Evolutionary conservation across 2,888 invertebrate species (phyloP).

Genomic region (Nomada goodeniana): DNA sequence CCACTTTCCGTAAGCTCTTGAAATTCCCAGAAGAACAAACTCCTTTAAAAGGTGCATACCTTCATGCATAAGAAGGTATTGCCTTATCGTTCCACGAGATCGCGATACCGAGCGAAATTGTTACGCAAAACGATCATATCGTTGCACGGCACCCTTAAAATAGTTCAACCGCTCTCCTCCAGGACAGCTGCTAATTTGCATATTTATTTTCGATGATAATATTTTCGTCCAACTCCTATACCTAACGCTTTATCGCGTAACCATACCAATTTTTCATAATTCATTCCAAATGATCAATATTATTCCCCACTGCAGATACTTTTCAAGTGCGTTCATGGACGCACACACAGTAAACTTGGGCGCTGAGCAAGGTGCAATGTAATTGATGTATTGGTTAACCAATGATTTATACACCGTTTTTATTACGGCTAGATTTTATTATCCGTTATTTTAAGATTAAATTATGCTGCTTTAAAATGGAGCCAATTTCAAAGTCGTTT

Average conservation of each 20-base stretch:
- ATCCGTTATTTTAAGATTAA: no score
- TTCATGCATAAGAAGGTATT: constrained; percentile 53
- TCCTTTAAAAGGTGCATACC: constrained; percentile 40
- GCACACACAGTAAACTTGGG: no score
- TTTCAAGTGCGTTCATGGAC: background rate
- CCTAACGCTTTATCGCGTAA: background rate
- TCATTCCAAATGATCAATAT: no score
- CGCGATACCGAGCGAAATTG: constrained; percentile 49
- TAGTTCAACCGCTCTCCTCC: constrained; percentile 36
- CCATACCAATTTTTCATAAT: background rate
- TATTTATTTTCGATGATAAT: constrained; percentile 50
- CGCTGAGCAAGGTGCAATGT: background rate
- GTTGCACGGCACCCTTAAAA: constrained; percentile 52
- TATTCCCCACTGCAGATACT: background rate
- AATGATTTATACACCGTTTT: no score
- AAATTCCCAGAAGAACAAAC: constrained; percentile 46
- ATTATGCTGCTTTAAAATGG: no score
- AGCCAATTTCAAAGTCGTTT: no score
- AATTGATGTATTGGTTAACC: background rate
- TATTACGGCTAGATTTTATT: no score
- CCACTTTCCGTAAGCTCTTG: constrained; percentile 35
- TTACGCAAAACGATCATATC: constrained; percentile 55
- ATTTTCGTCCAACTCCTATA: constrained; percentile 23
- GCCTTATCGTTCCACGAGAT: constrained; percentile 45
- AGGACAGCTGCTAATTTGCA: constrained; percentile 46